Base-by-base conservation (phyloP, 64 coral and sea anemone species). In the Catalaphyllia jardinei region DNA sequence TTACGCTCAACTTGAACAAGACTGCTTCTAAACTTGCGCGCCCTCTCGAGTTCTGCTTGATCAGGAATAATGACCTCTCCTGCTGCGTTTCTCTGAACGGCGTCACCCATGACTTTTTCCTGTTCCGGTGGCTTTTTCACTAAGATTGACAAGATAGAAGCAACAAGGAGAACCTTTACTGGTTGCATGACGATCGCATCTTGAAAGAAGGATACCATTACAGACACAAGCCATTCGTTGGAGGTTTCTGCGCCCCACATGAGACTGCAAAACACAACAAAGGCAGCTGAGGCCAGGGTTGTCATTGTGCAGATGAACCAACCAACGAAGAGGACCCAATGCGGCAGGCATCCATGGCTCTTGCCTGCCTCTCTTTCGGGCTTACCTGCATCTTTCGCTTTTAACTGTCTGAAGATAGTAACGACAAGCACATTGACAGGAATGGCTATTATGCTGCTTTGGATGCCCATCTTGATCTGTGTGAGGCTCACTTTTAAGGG, bases 161-260 rank as follows among this genome's bases (percentile, higher is more conserved):
- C 90, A 20, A 92, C 86, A 12, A 76, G 54, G 27, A 92, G 20
- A 10, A 92, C 90, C 78, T 92, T 92, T 0, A 92, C 28, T 20
- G 90, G 90, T 31, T 92, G 90, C 61, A 86, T 92, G 39, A 92
- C 86, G 22, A 92, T 92, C 12, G 75, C 83, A n/a, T 92, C 90
- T 92, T 92, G 90, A 30, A 92, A 92, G 80, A 92, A 92, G 8
- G 90, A 92, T 4, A 92, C 83, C 83, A 92, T 92, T 16, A 92
- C 86, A 33, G 90, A 92, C 16, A 86, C 86, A 74, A 92, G 83
- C 90, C 90, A 92, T 67, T 92, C 60, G 24, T 92, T 92, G 1
- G 90, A 92, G 19, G 84, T 87, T 8, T 72, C 72, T 60, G 83
- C 83, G 42, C 90, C 90, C 90, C 90, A 92, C 90, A 92, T 92